Evolutionary conservation across 1,140 invertebrate species (phyloP).

Genomic region (Eufriesea mexicana): DNA sequence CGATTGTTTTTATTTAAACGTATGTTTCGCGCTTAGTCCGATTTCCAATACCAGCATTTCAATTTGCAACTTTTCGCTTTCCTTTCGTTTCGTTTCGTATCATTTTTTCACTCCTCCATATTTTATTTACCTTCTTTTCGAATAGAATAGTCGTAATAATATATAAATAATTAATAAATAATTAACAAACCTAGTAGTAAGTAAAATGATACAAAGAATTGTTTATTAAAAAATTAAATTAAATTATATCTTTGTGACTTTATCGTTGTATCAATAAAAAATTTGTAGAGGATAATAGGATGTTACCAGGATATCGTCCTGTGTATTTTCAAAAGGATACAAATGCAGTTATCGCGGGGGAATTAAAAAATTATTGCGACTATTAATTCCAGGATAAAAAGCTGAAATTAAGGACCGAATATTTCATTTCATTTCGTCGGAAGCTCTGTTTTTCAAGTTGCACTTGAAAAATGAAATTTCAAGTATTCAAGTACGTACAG

Average conservation of each 20-base stretch:
- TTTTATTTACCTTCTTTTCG: too few relatives aligned
- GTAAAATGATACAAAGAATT: too few relatives aligned
- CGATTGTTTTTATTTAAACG: not conserved
- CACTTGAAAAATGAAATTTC: not conserved
- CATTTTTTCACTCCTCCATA: not conserved
- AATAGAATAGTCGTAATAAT: too few relatives aligned
- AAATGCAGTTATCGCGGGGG: too few relatives aligned
- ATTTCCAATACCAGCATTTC: not conserved
- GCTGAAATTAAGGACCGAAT: not conserved
- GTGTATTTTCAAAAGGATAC: too few relatives aligned
- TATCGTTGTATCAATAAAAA: too few relatives aligned
- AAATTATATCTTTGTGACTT: too few relatives aligned
- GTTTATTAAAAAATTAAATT: too few relatives aligned
- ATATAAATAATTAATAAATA: too few relatives aligned
- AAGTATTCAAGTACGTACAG: not conserved
- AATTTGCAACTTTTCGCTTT: not conserved
- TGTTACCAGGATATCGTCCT: too few relatives aligned
- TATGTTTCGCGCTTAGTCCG: not conserved
- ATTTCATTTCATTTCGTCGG: not conserved
- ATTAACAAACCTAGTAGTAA: too few relatives aligned
- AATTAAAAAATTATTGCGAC: not conserved
- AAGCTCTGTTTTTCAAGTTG: not conserved
- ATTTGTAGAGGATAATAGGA: too few relatives aligned
- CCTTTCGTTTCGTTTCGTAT: not conserved
- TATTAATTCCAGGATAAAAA: not conserved